phyloP scores from a whole-genome alignment of 2,888 invertebrate species.

The Rhagium mordax region DNA sequence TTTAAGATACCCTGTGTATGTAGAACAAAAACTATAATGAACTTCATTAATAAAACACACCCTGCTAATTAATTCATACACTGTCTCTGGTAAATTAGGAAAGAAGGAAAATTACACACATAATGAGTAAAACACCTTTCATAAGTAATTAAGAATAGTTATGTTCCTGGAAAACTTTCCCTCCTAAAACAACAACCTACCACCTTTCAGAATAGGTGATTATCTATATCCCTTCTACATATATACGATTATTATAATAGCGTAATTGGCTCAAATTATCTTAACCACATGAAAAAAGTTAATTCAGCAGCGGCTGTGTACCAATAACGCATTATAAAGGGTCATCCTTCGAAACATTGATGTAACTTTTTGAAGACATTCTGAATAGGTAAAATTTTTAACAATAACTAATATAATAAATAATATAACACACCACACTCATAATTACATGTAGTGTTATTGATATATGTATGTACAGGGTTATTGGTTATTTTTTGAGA shows the following conservation, averaged over 20 bases:
- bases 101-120: not conserved
- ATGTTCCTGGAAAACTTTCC: constrained; percentile 12
- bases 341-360: not conserved
- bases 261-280: constrained; percentile 67
- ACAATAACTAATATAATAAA: too few species aligned
- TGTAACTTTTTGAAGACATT: too few species aligned
- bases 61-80: not conserved
- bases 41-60: too few species aligned
- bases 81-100: not conserved
- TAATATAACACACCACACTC: too few species aligned
- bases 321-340: constrained; percentile 51
- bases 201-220: constrained; percentile 34
- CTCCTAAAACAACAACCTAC: constrained; percentile 38
- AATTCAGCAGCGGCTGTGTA: constrained; percentile 62
- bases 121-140: constrained; percentile 9
- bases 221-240: constrained; percentile 35
- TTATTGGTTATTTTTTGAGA: too few species aligned
- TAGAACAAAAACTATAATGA: too few species aligned
- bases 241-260: constrained; percentile 66
- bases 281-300: constrained; percentile 66
- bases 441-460: too few species aligned
- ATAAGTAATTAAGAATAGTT: not conserved
- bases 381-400: too few species aligned
- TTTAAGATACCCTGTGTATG: too few species aligned
- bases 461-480: too few species aligned